Evolutionary conservation across 2,888 invertebrate species (phyloP).

Genomic region (Andrena marginata): DNA sequence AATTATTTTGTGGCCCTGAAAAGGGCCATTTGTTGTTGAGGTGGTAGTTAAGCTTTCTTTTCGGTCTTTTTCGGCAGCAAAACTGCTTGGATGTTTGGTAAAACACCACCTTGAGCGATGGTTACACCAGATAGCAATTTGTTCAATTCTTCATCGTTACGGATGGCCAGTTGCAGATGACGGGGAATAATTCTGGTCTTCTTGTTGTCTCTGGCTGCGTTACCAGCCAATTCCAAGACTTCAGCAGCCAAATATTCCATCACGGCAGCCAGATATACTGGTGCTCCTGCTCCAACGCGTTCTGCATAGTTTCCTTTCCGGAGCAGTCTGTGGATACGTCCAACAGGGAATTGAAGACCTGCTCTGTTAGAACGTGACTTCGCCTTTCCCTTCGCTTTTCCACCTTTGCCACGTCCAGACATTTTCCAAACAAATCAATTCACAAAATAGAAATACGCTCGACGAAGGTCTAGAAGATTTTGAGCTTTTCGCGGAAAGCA

Average conservation of each 20-base stretch:
- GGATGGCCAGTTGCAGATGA: constrained; percentile 88
- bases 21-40: constrained; percentile 60
- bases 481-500: rapidly evolving
- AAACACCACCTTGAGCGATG: constrained; percentile 93
- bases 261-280: constrained; percentile 87
- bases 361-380: constrained; percentile 86
- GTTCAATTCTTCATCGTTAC: constrained; percentile 93
- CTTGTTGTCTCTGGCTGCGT: constrained; percentile 90
- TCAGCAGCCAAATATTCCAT: constrained; percentile 90
- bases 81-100: constrained; percentile 92
- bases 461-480: not conserved
- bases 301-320: constrained; percentile 88
- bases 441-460: not conserved
- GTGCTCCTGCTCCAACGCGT: constrained; percentile 86
- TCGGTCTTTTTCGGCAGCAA: constrained; percentile 72
- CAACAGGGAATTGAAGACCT: constrained; percentile 88
- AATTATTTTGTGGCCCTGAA: constrained; percentile 64
- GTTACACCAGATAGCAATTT: constrained; percentile 91
- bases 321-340: constrained; percentile 87
- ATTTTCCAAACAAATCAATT: constrained; percentile 43
- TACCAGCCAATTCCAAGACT: constrained; percentile 89
- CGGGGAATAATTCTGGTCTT: constrained; percentile 86
- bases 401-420: constrained; percentile 78
- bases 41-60: constrained; percentile 60
- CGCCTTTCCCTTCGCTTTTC: constrained; percentile 77